These are phyloP conservation scores for Psilanteris sp. DNA, from an alignment of 1,140 invertebrate species.

Conservation along the genomic window DNA sequence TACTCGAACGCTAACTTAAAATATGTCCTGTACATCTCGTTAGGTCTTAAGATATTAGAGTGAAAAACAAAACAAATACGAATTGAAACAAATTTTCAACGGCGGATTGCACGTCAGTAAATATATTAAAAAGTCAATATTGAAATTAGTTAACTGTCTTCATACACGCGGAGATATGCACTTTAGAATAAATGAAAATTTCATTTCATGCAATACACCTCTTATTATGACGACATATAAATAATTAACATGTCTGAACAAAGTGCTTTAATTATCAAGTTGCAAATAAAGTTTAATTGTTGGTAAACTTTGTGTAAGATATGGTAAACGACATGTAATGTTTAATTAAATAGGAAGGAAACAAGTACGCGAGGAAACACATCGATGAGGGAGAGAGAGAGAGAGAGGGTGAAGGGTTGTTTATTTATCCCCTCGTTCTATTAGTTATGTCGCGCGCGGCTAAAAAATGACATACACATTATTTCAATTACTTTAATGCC, in stretches of 20 bases:
- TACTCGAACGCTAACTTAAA: too few relatives aligned
- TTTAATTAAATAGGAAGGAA: conserved; percentile 33
- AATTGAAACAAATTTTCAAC: too few relatives aligned
- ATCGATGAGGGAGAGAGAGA: too few relatives aligned
- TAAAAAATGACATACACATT: conserved; percentile 25
- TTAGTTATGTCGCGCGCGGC: conserved; percentile 5
- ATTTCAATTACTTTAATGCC: conserved; percentile 47
- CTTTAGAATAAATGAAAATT: conserved; percentile 30
- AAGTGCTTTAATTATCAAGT: conserved; percentile 41
- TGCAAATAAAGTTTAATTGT: conserved; percentile 34
- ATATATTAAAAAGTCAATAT: too few relatives aligned
- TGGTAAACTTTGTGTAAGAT: conserved; percentile 27
- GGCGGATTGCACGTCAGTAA: too few relatives aligned
- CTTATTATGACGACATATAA: conserved; percentile 29
- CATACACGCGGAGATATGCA: neutral
- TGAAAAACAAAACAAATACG: too few relatives aligned
- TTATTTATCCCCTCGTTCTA: conserved; percentile 23
- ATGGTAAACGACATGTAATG: conserved; percentile 4
- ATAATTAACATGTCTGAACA: conserved; percentile 14
- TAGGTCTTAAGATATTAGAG: too few relatives aligned
- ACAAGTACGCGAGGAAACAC: neutral
- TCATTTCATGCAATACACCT: too few relatives aligned
- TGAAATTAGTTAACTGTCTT: conserved; percentile 24
- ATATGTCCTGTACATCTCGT: too few relatives aligned
- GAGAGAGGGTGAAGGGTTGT: conserved; percentile 13